Evolutionary conservation across 1,140 invertebrate genomes (phyloP).

Genomic region (Lordiphosa mommai): DNA sequence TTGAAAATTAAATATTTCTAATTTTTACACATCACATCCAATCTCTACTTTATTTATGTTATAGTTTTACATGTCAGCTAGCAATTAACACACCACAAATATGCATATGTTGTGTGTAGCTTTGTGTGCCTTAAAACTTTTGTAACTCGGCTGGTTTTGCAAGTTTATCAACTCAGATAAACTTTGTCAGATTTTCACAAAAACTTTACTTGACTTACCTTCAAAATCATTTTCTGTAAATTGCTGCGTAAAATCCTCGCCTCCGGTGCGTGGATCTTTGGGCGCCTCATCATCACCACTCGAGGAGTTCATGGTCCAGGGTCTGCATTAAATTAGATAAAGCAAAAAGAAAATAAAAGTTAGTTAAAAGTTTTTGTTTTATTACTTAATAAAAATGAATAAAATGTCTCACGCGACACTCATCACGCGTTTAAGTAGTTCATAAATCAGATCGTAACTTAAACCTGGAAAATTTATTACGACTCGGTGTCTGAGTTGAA

Average conservation of each 20-base stretch:
- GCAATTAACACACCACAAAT: slow-evolving; percentile 44
- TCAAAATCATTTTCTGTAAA: slow-evolving; percentile 93
- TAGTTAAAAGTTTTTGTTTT: neutral
- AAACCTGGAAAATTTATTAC: neutral
- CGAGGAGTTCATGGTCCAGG: slow-evolving; percentile 83
- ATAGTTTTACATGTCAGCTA: slow-evolving; percentile 12
- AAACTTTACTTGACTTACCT: slow-evolving; percentile 82
- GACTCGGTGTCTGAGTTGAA: slow-evolving; percentile 1
- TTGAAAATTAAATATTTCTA: no score
- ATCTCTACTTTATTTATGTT: slow-evolving; percentile 5
- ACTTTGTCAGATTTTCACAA: slow-evolving; percentile 16
- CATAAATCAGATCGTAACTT: neutral
- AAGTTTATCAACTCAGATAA: slow-evolving; percentile 1
- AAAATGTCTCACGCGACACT: neutral
- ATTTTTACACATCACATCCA: slow-evolving; percentile 5
- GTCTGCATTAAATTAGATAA: slow-evolving; percentile 77
- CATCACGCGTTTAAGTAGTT: neutral
- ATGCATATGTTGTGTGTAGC: neutral
- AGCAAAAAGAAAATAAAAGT: slow-evolving; percentile 1
- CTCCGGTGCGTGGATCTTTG: slow-evolving; percentile 89
- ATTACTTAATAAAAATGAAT: neutral
- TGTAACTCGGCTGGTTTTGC: slow-evolving; percentile 39
- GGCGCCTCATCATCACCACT: slow-evolving; percentile 88
- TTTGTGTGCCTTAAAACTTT: slow-evolving; percentile 16
- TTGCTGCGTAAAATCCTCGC: slow-evolving; percentile 85